Evolutionary conservation across 30 jellyfish, hydroid and myxozoan genomes (phyloP), one percentile per base, ranked within the genome.

Genomic region (Aurelia aurita): DNA sequence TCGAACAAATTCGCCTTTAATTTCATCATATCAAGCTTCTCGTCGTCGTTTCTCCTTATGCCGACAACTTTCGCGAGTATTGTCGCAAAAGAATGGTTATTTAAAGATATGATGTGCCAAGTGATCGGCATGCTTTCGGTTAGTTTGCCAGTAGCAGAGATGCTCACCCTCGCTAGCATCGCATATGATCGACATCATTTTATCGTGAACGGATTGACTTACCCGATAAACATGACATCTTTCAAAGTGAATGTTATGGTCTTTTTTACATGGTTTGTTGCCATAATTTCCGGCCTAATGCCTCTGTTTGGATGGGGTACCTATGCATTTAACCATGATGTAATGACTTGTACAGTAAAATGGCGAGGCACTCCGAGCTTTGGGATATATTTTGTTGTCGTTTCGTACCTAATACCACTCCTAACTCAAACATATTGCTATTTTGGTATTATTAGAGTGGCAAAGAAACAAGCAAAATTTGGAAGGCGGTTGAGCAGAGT

Each of bases 401-500:
- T 80, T 25, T 65, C 86, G 31, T 81, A 57, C 45, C 59, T 80
- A 23, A 5, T 89, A 23, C 93, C 97, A 14, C 74, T 80, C 55
- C n/a, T 54, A n/a, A 22, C 74, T n/a, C 91, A 73, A 39, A 8
- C 46, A 11, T 89, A 66, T 74, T 79, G 93, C 87, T 80, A 89
- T 45, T 74, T 44, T 4, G 65, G 85, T 0, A 80, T 89, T 60
- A 39, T 82, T 5, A 59, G 69, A 64, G 97, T 65, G 26, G 97
- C 97, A 0, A 80, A 73, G 47, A 89, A 45, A 69, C 97, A 89
- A 57, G 89, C 97, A 14, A 62, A 44, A 18, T 89, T 89, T 44
- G 97, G 94, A 19, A 61, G 97, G 26, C 93, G 97, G 20, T 11
- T 79, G 59, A 89, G 97, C 80, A 73, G 97, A 35, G 97, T 81